Percentiles rank a stretch among this genome's conserved stretches.
These are phyloP conservation scores for Stegana nigrithorax DNA, from an alignment of 2,888 invertebrate species.

Conservation along the genomic window DNA sequence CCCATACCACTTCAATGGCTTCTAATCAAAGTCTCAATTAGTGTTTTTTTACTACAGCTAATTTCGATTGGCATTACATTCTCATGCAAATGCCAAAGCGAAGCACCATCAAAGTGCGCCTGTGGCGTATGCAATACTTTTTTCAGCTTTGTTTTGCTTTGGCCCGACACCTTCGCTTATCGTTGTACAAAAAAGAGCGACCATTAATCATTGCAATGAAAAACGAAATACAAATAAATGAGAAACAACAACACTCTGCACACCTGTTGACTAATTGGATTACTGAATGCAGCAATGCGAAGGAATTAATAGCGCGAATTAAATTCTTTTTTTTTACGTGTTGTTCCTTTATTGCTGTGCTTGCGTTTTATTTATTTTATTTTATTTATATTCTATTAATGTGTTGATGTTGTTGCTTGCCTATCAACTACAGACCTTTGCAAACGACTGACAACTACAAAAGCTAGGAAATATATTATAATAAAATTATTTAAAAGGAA, in stretches of 20 bases:
- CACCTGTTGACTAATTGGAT: slow-evolving; percentile 17
- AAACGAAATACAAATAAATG: background rate
- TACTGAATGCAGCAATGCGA: slow-evolving; percentile 9
- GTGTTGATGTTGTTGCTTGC: no score
- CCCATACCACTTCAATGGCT: no score
- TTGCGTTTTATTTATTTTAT: no score
- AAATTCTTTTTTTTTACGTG: slow-evolving; percentile 7
- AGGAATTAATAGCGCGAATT: background rate
- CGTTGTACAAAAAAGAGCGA: no score
- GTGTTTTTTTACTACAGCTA: no score
- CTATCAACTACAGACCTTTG: background rate
- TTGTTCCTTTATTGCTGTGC: background rate
- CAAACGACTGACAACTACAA: background rate
- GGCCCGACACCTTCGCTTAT: no score
- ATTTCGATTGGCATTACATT: no score
- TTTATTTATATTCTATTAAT: no score
- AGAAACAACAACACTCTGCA: background rate
- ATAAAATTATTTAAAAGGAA: no score
- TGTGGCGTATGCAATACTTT: background rate
- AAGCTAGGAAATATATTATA: background rate
- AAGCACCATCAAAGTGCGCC: background rate
- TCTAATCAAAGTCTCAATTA: no score
- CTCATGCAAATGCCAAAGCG: background rate
- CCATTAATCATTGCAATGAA: no score
- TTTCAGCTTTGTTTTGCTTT: no score